Evolutionary conservation across 2,888 invertebrate genomes (phyloP), one percentile per base, ranked within the genome.

Genomic region (Norana najaformis): DNA sequence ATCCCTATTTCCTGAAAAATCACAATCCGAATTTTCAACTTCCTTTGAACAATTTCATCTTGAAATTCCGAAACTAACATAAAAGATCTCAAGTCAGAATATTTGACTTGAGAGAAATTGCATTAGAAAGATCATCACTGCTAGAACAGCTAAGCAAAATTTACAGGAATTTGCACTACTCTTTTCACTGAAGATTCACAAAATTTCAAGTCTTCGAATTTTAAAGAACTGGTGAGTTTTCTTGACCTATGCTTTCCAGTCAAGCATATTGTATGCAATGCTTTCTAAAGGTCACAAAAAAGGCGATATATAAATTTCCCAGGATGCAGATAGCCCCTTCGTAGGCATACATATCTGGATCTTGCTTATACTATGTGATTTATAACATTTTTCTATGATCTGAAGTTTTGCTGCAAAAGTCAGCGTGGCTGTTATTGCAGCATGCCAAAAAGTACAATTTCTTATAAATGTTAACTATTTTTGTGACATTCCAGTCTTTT

Each of bases 401-500:
- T 69, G 69, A 69, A 69, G 69, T 16, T 8, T n/a, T 0, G 20
- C 23, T 20, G 47, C 47, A 47, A 47, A 23, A 20, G 47, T 47
- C 47, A 23, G 47, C 47, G 20, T 47, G 47, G 23, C 69, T 69
- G 69, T 3, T 69, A n/a, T 69, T 69, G 69, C 69, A 23, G 1
- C 3, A 47, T 4, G 3, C 47, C 47, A 47, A 47, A 23, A 47
- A 5, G 47, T 2, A 23, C 23, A 47, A n/a, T 69, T 69, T 69
- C 11, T n/a, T n/a, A n/a, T n/a, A n/a, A 1, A 69, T 69, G 69
- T n/a, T n/a, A 13, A 23, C 23, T 47, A 23, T 69, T 53, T 47
- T 69, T n/a, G n/a, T 69, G n/a, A n/a, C 69, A 69, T 69, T 69
- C 69, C 69, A n/a, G 30, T n/a, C n/a, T 69, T 69, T 69, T n/a